A percentile compares a stretch with the other conserved stretches of the same genome.
phyloP scores from a whole-genome alignment of 1,140 invertebrate species.

The Cyclina sinensis region DNA sequence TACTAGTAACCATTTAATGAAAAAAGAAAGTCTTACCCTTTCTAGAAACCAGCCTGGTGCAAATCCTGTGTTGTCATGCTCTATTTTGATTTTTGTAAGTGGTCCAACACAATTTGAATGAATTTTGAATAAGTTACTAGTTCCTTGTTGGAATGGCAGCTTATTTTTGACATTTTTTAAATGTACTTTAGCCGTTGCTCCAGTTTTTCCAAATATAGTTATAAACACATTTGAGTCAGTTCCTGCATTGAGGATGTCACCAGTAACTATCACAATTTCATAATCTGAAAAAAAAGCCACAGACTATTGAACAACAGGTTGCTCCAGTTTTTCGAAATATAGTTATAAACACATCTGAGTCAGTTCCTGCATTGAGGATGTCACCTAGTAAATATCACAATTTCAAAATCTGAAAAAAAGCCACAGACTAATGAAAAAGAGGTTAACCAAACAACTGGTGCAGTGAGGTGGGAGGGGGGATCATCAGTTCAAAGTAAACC shows the following conservation, averaged over 20 bases:
- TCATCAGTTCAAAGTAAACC: too few relatives aligned
- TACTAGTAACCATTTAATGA: too few relatives aligned
- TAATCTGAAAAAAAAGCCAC: conserved; percentile 79
- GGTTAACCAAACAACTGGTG: too few relatives aligned
- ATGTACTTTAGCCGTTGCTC: conserved; percentile 82
- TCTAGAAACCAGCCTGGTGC: conserved; percentile 87
- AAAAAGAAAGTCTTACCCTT: conserved; percentile 77
- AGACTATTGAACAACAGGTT: conserved; percentile 64
- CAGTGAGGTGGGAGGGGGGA: too few relatives aligned
- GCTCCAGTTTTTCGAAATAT: conserved; percentile 85
- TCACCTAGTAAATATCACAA: conserved; percentile 85
- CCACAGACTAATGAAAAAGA: too few relatives aligned
- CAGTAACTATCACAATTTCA: conserved; percentile 84
- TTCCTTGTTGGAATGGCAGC: conserved; percentile 79
- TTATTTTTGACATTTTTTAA: conserved; percentile 79
- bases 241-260: conserved; percentile 82
- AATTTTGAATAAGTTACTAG: conserved; percentile 83
- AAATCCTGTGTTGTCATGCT: conserved; percentile 86
- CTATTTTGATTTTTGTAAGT: conserved; percentile 85
- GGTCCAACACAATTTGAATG: conserved; percentile 85
- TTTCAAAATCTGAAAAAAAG: conserved; percentile 83
- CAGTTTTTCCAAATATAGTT: conserved; percentile 85
- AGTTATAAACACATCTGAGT: conserved; percentile 85
- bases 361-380: conserved; percentile 82
- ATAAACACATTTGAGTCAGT: conserved; percentile 86